These are phyloP conservation scores for Lerista edwardsae DNA, from an alignment of 2,797 vertebrate genomes.

Conservation along the genomic window DNA sequence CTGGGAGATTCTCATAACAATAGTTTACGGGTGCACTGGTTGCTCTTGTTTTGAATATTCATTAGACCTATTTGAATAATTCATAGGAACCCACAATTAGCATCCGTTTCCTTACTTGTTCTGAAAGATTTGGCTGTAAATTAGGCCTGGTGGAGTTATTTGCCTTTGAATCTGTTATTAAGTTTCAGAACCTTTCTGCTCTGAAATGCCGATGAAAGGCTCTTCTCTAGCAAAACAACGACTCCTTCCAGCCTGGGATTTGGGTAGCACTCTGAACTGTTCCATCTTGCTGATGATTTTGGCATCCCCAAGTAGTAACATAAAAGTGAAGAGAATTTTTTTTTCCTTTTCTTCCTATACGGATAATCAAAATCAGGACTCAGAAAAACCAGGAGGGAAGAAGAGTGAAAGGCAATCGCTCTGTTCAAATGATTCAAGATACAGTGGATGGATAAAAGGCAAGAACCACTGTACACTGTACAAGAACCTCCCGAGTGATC, in stretches of 20 bases:
- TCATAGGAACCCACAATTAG: conserved; percentile 57
- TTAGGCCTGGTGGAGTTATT: conserved; percentile 49
- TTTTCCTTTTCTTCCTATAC: background rate
- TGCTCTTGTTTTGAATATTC: conserved; percentile 60
- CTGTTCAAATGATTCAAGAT: conserved; percentile 8
- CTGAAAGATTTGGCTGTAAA: conserved; percentile 46
- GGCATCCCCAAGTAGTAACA: conserved; percentile 3
- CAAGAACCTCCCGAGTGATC: background rate
- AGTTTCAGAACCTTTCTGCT: conserved; percentile 39
- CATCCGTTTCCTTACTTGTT: conserved; percentile 55
- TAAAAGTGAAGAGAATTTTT: conserved; percentile 26
- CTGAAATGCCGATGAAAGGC: conserved; percentile 39
- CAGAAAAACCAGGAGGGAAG: background rate
- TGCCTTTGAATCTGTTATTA: conserved; percentile 35
- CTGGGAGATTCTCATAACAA: conserved; percentile 50
- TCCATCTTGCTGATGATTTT: background rate
- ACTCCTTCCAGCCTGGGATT: conserved; percentile 1
- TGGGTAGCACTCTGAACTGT: conserved; percentile 13
- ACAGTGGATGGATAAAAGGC: background rate
- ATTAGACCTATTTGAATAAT: conserved; percentile 66
- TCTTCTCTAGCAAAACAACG: conserved; percentile 25
- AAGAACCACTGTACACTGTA: background rate
- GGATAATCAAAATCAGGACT: conserved; percentile 1
- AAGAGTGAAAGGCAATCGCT: background rate
- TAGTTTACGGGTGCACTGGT: conserved; percentile 50